phyloP scores from a whole-genome alignment of 2,113 vertebrate genomes.

The Datnioides undecimradiatus region DNA sequence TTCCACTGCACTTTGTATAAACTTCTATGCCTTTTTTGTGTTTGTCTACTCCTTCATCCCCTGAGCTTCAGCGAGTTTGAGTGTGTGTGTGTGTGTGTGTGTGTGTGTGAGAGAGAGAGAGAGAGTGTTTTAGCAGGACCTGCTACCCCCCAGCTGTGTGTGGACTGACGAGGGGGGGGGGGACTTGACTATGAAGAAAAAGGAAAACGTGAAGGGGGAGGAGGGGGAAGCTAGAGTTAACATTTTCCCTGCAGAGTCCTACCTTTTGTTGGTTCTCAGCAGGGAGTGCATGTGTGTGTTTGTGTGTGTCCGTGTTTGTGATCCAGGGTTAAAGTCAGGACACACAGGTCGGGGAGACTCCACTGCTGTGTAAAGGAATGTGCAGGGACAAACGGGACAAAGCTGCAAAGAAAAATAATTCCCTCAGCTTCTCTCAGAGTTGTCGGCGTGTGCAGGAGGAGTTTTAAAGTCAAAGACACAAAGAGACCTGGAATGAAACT shows the following conservation, averaged over 20 bases:
- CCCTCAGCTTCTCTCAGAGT: neutral
- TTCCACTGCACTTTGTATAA: neutral
- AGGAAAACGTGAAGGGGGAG: slow-evolving; percentile 58
- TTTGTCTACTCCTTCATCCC: neutral
- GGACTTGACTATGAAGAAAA: slow-evolving; percentile 34
- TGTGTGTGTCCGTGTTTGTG: slow-evolving; percentile 31
- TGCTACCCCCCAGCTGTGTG: slow-evolving; percentile 66
- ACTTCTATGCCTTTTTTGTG: slow-evolving; percentile 15
- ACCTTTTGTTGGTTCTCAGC: slow-evolving; percentile 73
- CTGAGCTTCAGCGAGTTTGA: slow-evolving; percentile 22
- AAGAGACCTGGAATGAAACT: neutral
- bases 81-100: no score
- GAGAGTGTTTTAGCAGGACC: slow-evolving; percentile 62
- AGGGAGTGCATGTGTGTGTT: slow-evolving; percentile 51
- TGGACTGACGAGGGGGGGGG: slow-evolving; percentile 1
- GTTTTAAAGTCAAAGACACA: neutral
- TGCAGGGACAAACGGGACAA: slow-evolving; percentile 5
- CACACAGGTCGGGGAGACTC: slow-evolving; percentile 15
- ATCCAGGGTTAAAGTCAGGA: slow-evolving; percentile 18
- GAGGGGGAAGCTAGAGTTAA: slow-evolving; percentile 51
- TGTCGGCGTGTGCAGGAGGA: neutral
- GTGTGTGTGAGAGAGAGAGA: no score
- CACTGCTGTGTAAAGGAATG: slow-evolving; percentile 52
- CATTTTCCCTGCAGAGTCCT: slow-evolving; percentile 68
- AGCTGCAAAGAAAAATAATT: neutral